Conservation (phyloP, 1,140 invertebrate genomes). For the Pectinophora gossypiella region DNA sequence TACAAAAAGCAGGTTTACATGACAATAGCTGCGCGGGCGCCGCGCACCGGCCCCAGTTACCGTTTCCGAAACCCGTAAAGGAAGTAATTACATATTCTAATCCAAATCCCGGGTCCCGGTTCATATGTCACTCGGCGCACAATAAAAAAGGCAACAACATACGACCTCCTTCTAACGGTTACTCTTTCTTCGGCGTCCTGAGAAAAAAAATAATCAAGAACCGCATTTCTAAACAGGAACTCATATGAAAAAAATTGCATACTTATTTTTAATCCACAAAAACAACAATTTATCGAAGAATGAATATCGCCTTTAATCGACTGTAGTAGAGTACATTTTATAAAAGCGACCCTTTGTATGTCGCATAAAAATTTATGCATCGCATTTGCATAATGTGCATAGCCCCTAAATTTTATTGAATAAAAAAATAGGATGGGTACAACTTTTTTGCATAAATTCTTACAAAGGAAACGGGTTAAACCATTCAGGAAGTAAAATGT, state of each 20-base stretch:
- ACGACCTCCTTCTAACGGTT: slow-evolving; percentile 58
- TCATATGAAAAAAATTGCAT: slow-evolving; percentile 59
- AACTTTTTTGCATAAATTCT: slow-evolving; percentile 76
- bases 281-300: slow-evolving; percentile 22
- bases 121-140: slow-evolving; percentile 62
- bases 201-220: slow-evolving; percentile 67
- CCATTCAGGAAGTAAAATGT: slow-evolving; percentile 68
- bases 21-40: slow-evolving; percentile 15
- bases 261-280: slow-evolving; percentile 55
- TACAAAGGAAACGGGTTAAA: slow-evolving; percentile 74
- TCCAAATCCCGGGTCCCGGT: slow-evolving; percentile 53
- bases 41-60: slow-evolving; percentile 34
- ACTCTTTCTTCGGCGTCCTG: slow-evolving; percentile 46
- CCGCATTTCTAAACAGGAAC: slow-evolving; percentile 44
- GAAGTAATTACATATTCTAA: slow-evolving; percentile 75
- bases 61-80: slow-evolving; percentile 70
- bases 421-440: slow-evolving; percentile 76
- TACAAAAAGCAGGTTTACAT: slow-evolving; percentile 8
- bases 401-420: slow-evolving; percentile 74
- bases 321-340: slow-evolving; percentile 16
- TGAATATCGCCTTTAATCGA: slow-evolving; percentile 30
- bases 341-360: slow-evolving; percentile 18
- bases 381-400: slow-evolving; percentile 77
- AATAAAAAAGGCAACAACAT: slow-evolving; percentile 52
- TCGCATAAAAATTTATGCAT: slow-evolving; percentile 71